A percentile compares a stretch with the other conserved stretches of the same genome.
phyloP scores from a whole-genome alignment of 2,888 invertebrate genomes.

The Erpobdella octoculata region DNA sequence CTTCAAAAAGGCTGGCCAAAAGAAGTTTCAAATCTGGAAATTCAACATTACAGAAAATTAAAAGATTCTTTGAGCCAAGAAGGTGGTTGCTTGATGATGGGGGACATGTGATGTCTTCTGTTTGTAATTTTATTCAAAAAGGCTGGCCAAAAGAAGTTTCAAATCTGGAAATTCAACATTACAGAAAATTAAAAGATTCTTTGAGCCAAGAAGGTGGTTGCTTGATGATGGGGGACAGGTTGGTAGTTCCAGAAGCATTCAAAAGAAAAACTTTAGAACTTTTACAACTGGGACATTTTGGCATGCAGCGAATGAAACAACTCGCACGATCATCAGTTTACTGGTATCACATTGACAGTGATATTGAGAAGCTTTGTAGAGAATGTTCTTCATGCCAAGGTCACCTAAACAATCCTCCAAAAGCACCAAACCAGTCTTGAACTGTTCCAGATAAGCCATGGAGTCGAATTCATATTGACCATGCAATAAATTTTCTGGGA shows the following conservation, averaged over 20 bases:
- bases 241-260: not conserved
- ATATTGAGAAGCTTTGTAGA: not conserved
- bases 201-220: no score
- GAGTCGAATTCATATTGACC: not conserved
- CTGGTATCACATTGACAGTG: not conserved
- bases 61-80: not conserved
- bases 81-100: not conserved
- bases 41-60: not conserved
- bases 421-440: not conserved
- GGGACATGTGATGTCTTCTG: no score
- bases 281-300: not conserved
- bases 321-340: conserved; percentile 13
- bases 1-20: not conserved
- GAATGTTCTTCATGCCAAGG: not conserved
- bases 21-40: not conserved
- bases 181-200: no score
- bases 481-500: no score
- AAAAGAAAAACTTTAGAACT: not conserved
- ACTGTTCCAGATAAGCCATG: not conserved
- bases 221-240: not conserved
- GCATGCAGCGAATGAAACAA: conserved; percentile 4
- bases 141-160: no score
- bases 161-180: no score
- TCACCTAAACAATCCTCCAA: not conserved
- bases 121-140: no score